Base-by-base conservation (phyloP, 2,888 invertebrate species). In the Drosophila histrio region DNA sequence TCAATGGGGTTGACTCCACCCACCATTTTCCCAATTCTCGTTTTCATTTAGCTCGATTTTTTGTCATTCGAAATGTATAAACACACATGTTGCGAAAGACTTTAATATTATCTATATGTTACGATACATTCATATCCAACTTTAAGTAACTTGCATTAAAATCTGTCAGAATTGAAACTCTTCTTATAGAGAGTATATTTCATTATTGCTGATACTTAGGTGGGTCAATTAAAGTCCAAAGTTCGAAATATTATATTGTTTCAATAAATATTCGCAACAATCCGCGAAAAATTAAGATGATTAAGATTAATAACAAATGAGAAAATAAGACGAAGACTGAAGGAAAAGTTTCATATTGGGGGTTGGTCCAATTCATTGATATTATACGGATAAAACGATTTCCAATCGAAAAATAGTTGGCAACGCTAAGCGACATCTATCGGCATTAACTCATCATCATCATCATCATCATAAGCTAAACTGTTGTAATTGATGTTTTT, bases 381-480 rank as follows among this genome's bases (percentile, higher is more conserved):
- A n/a, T n/a, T n/a, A n/a, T n/a, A n/a, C n/a, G n/a, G n/a, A n/a
- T n/a, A n/a, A n/a, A n/a, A n/a, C 11, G 8, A 13, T 22, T 8
- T 26, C 15, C n/a, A 26, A 24, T 43, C 13, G 7, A 9, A 11
- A 34, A 24, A 26, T 1, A 19, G 38, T 38, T 26, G 24, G 34
- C 50, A 36, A 21, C 39, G 3, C 13, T 6, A 28, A 50, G 24
- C 46, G 56, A 34, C 56, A 56, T 26, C 44, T 56, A 56, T 36
- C 13, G 46, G 3, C 11, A 36, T 24, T 36, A 13, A 36, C n/a
- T 7, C 8, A 9, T 3, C n/a, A 4, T 19, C 17, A n/a, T n/a
- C 38, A n/a, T n/a, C 15, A 36, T 17, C 43, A 19, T 44, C 17
- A 26, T 19, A 44, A 17, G 11, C 1, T 11, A 5, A 19, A 7